A percentile compares a stretch with the other conserved stretches of the same genome.
These are phyloP conservation scores for Drosophila chauvacae DNA, from an alignment of 1,140 invertebrate genomes.

Conservation along the genomic window DNA sequence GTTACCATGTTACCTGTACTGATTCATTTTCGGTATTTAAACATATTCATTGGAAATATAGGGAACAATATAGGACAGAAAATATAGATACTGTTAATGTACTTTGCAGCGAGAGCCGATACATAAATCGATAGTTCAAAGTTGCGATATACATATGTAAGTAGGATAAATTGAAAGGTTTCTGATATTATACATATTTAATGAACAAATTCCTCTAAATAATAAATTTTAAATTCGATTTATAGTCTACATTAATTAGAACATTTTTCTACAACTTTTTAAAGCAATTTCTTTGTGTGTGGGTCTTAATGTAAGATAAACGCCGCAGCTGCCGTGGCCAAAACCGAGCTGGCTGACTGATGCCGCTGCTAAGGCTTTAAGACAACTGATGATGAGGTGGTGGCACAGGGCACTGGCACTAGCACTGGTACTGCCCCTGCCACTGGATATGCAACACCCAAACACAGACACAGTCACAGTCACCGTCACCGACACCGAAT, in stretches of 20 bases:
- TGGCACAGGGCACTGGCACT: neutral
- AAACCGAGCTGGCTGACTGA: slow-evolving; percentile 47
- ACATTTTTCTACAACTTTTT: neutral
- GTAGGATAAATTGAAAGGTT: too few species aligned
- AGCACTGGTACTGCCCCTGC: neutral
- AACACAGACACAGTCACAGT: neutral
- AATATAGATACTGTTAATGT: too few species aligned
- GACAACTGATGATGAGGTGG: slow-evolving; percentile 10
- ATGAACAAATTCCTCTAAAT: too few species aligned
- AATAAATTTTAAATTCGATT: too few species aligned
- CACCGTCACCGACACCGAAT: slow-evolving; percentile 3
- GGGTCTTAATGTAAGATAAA: slow-evolving; percentile 70
- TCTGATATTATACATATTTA: too few species aligned
- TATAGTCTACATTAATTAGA: neutral
- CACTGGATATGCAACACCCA: neutral
- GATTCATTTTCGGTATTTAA: too few species aligned
- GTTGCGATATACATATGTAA: too few species aligned
- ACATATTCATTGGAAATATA: too few species aligned
- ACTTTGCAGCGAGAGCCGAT: too few species aligned
- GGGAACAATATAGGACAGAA: too few species aligned
- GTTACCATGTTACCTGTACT: neutral
- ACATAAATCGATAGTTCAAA: too few species aligned
- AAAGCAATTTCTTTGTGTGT: neutral
- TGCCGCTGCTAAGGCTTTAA: slow-evolving; percentile 11
- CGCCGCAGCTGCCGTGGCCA: slow-evolving; percentile 45